Base-by-base conservation (phyloP, 1,140 invertebrate genomes). In the Sarcophaga bullata region DNA sequence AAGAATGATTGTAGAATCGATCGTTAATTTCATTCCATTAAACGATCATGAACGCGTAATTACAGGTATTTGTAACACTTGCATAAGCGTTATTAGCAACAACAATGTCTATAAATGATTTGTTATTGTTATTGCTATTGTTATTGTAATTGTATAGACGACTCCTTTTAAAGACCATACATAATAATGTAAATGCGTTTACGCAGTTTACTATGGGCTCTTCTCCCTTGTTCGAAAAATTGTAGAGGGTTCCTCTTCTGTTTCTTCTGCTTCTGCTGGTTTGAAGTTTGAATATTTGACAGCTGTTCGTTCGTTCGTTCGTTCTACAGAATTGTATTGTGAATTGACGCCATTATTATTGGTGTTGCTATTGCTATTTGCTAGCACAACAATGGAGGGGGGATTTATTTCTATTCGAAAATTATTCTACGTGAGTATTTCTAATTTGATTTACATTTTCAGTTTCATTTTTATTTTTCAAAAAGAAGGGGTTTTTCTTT, bases 1-100 rank as follows among this genome's bases (percentile, higher is more conserved):
- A 48, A 13, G 15, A 13, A 68, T 68, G 62, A 19, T n/a, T 68
- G 17, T 68, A 17, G 19, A 19, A 25, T 25, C 17, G 62, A 68
- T 68, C 62, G 75, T 78, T 78, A 50, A 52, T 78, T 78, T 46
- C 5, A 46, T 68, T 68, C 19, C 75, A 48, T 78, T 78, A 78
- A 78, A 19, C 75, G 75, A 78, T 78, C 75, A 48, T 78, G 75
- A 78, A 50, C 75, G 75, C 75, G 75, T 78, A 78, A 78, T 78
- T 78, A 78, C 75, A 78, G 75, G 75, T 78, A 52, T 78, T 49
- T 78, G 75, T 78, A 78, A 78, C 75, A 78, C 75, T 78, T 78
- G 75, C 48, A 78, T 19, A 52, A 37, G 25, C 25, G 25, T 37
- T 37, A 37, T 37, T 37, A 37, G 25, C 13, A 78, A 52, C 8